Base-by-base conservation (phyloP, 2,888 invertebrate genomes). In the Watsonalla binaria region DNA sequence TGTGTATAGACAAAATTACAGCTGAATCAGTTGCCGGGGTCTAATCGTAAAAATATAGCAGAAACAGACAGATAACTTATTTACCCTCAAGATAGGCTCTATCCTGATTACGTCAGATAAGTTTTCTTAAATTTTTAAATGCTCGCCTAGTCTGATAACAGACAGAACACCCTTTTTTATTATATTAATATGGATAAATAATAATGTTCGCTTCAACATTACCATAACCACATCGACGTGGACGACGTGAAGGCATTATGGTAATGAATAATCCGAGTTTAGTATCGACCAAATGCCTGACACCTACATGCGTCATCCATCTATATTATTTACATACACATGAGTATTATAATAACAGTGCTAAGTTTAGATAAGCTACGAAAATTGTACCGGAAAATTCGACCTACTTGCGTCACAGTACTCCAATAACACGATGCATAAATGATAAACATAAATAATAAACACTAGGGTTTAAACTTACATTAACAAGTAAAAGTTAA, bases 341-440 rank as follows among this genome's bases (percentile, higher is more conserved):
- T 68, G 55, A 61, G 62, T 59, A 60, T 47, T 57, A 75, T 83
- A 81, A 80, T 78, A 24, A 80, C 78, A 82, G 69, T 63, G 61
- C 69, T 70, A 72, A 74, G 74, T 74, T 72, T 76, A 69, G 62
- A 8, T 42, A 56, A 52, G 59, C 49, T 52, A 60, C 61, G 59
- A 52, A 69, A 73, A 70, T 56, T 54, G 58, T 59, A 62, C 56
- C 64, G 65, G 66, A 73, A 76, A 76, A 74, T 71, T 11, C 11
- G 11, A 42, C 11, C 11, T 8, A 11, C 11, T 42, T 11, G 11
- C 42, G 42, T 8, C 42, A 46, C 46, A 14, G 6, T 45, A 11
- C 45, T 11, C n/a, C n/a, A n/a, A 6, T 8, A 6, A 11, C 45
- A 45, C 11, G 6, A 13, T 46, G 11, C 9, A 24, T 46, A 24